phyloP scores from a whole-genome alignment of 2,113 vertebrate genomes.

The Colistium nudipinnis region DNA sequence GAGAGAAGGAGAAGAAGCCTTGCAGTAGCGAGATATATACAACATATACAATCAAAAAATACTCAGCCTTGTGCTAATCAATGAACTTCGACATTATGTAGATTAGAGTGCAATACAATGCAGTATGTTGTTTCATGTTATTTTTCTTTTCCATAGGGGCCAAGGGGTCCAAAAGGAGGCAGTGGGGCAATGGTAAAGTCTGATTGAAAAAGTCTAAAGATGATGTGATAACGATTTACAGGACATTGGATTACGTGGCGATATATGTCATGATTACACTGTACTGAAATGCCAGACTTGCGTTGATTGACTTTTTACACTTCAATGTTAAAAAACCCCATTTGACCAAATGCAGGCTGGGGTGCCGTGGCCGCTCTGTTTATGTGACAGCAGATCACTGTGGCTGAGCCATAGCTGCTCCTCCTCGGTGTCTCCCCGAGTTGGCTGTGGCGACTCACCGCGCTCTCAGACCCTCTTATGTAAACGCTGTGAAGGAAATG shows the following conservation, averaged over 20 bases:
- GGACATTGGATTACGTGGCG: neutral
- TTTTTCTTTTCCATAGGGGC: slow-evolving; percentile 82
- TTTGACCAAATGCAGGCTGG: neutral
- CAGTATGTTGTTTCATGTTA: slow-evolving; percentile 2
- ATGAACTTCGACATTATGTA: neutral
- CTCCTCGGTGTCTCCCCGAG: slow-evolving; percentile 20
- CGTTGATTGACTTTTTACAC: too few relatives aligned
- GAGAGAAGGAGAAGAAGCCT: neutral
- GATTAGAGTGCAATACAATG: neutral
- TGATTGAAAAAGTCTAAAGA: neutral
- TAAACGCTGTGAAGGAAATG: slow-evolving; percentile 63
- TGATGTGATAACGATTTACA: slow-evolving; percentile 6
- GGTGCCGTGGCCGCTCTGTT: slow-evolving; percentile 12
- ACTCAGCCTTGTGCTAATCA: neutral
- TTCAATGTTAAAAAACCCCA: too few relatives aligned
- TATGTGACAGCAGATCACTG: slow-evolving; percentile 11
- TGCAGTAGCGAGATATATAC: neutral
- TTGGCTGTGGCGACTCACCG: slow-evolving; percentile 27
- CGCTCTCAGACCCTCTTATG: slow-evolving; percentile 27
- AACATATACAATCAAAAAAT: too few relatives aligned
- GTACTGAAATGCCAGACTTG: slow-evolving; percentile 10
- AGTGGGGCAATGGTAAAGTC: slow-evolving; percentile 92
- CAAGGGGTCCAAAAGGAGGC: slow-evolving; percentile 88
- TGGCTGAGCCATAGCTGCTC: slow-evolving; percentile 21
- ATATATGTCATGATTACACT: slow-evolving; percentile 8